Evolutionary conservation across 2,113 vertebrate genomes (phyloP).

Genomic region (Bubo blakistoni): DNA sequence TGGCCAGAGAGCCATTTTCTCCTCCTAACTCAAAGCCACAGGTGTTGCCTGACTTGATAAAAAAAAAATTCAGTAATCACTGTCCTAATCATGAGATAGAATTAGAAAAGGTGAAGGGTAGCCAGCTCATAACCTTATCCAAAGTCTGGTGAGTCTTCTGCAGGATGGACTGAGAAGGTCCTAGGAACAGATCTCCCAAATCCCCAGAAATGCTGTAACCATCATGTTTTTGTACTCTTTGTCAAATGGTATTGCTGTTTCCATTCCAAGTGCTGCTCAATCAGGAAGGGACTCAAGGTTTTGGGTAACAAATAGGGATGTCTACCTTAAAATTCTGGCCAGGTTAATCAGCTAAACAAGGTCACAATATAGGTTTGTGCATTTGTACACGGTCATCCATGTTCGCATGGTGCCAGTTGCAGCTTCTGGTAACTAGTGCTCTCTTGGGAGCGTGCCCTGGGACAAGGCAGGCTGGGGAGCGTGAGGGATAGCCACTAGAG

Average conservation of each 20-base stretch:
- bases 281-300: neutral
- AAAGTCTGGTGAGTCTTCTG: neutral
- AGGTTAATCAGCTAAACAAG: neutral
- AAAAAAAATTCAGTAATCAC: neutral
- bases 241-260: neutral
- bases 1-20: neutral
- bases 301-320: neutral
- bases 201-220: neutral
- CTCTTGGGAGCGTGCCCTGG: neutral
- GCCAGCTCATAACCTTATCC: neutral
- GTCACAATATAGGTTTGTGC: neutral
- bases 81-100: neutral
- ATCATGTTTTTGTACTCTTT: neutral
- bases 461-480: neutral
- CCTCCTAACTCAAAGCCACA: neutral
- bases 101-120: neutral
- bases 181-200: neutral
- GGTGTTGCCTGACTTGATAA: neutral
- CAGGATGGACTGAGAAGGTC: neutral
- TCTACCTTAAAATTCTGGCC: neutral
- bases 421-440: neutral
- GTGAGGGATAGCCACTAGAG: rapidly evolving
- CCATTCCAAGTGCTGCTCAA: neutral
- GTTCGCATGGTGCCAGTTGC: neutral
- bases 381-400: neutral